Evolutionary conservation across 53 echinoderm and acorn worm species (phyloP).

Genomic region (Apostichopus leukothele): DNA sequence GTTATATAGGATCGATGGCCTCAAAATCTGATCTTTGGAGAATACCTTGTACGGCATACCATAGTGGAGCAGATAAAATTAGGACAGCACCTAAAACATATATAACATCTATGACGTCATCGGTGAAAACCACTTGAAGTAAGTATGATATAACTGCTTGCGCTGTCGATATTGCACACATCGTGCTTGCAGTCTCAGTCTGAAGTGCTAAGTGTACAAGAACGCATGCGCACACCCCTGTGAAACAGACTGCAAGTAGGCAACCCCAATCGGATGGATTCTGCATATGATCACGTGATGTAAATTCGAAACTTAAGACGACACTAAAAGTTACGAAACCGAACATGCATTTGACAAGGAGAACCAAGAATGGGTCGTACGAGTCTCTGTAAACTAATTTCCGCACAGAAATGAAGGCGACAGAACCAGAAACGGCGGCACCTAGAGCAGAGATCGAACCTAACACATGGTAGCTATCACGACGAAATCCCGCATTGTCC

Average conservation of each 20-base stretch:
- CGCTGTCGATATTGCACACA: neutral
- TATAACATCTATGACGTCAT: neutral
- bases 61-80: neutral
- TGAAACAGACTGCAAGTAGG: neutral
- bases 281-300: neutral
- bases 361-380: neutral
- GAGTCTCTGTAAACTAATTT: conserved; percentile 4
- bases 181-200: neutral
- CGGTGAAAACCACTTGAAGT: conserved; percentile 22
- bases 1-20: neutral
- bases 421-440: neutral
- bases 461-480: neutral
- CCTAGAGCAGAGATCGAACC: neutral
- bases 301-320: neutral
- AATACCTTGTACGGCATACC: neutral
- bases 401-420: neutral
- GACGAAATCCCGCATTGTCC: neutral
- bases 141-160: conserved; percentile 20
- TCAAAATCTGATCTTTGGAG: neutral
- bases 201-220: neutral
- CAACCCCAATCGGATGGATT: neutral
- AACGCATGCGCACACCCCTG: conserved; percentile 4
- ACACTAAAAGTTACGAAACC: neutral
- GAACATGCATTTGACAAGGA: neutral
- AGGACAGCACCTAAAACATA: neutral